Base-by-base conservation (phyloP, 2,797 vertebrate genomes). In the Erethizon dorsatum region DNA sequence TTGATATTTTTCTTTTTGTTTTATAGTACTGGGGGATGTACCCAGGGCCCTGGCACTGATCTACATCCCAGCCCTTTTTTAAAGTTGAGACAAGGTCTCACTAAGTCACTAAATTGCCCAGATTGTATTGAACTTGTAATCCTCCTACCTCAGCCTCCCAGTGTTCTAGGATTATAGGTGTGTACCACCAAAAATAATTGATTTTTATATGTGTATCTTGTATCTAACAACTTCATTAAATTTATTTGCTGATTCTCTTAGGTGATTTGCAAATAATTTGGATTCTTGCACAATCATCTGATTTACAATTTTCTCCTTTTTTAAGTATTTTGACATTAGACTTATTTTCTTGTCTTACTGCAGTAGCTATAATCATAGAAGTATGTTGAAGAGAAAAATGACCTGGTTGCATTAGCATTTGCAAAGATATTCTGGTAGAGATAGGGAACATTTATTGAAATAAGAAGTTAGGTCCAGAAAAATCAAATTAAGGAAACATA, bases 201-300 rank as follows among this genome's bases (percentile, higher is more conserved):
- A 63, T 90, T 78, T 71, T 83, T 59, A 2, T 31, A 88, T 61
- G 3, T 91, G 69, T 89, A 54, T 45, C 50, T 80, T 88, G 28
- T 52, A 79, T 87, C 41, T 86, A 84, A n/a, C 28, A 91, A 90
- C 50, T 75, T 73, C 54, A 4, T 80, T 82, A 82, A 77, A 84
- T 52, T 91, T 88, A 85, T 4, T 80, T 84, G 69, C 45, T 50
- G 31, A 56, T 93, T 95, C 28, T 67, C 50, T 91, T 83, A 94
- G 15, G 37, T 69, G 26, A 61, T 85, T 88, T 79, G 20, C 50
- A 83, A 31, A 52, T 92, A 6, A 6, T 67, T 77, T 45, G 26
- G 54, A 22, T 41, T 61, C 90, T n/a, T 41, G 11, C n/a, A 50
- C 13, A 80, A 80, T 80, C 6, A 56, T 57, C 24, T 67, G 2